Conservation (phyloP, 2,797 vertebrate genomes). For the Sardinella longiceps region DNA sequence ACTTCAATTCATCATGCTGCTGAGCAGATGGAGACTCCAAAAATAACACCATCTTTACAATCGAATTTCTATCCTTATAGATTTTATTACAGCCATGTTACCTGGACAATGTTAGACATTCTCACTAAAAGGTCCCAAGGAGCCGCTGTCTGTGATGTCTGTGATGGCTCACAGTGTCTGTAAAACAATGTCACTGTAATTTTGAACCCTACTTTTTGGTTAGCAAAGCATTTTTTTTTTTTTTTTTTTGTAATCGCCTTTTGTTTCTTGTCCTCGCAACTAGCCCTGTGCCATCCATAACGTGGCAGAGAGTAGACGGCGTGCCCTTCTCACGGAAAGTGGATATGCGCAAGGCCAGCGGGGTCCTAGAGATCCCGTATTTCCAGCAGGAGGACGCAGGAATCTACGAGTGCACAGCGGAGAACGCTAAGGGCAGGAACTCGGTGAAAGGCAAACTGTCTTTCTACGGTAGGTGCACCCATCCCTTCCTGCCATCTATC, state of each 20-base stretch:
- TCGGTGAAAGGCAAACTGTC: conserved; percentile 91
- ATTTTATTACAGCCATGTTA: not conserved
- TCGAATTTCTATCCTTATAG: not conserved
- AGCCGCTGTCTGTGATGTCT: not conserved
- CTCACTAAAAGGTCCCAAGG: not conserved
- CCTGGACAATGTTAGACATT: not conserved
- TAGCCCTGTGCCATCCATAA: conserved; percentile 91
- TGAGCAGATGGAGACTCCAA: not conserved
- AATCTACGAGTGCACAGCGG: conserved; percentile 89
- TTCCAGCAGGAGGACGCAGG: conserved; percentile 95
- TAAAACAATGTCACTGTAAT: not conserved
- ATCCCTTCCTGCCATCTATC: conserved; percentile 28
- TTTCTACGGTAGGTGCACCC: conserved; percentile 87
- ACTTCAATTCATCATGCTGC: conserved; percentile 13
- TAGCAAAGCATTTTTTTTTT: not conserved
- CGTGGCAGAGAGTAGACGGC: conserved; percentile 87
- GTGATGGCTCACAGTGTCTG: not conserved
- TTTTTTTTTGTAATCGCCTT: not conserved
- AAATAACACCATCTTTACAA: not conserved
- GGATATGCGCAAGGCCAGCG: conserved; percentile 85
- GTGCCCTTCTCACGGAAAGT: conserved; percentile 88
- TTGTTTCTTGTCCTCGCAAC: not conserved
- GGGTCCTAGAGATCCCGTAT: conserved; percentile 93
- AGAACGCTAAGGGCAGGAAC: conserved; percentile 93
- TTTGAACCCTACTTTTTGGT: not conserved